These are phyloP conservation scores for Malthinus flaveolus DNA, from an alignment of 2,888 invertebrate genomes.

Conservation along the genomic window DNA sequence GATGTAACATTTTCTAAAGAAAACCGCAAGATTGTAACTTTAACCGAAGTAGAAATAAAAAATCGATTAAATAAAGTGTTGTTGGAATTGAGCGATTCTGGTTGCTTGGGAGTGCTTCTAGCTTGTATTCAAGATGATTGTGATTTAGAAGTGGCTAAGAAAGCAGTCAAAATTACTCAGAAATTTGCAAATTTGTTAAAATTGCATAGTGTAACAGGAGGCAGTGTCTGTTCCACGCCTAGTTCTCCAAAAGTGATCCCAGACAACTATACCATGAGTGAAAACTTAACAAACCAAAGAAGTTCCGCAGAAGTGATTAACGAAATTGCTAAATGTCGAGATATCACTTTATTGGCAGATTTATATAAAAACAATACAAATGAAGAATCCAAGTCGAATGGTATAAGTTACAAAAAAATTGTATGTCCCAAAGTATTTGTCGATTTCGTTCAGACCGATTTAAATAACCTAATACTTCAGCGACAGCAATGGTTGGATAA, in stretches of 20 bases:
- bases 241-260: conserved; percentile 17
- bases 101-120: conserved; percentile 72
- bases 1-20: conserved; percentile 79
- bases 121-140: conserved; percentile 69
- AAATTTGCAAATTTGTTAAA: conserved; percentile 60
- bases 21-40: conserved; percentile 73
- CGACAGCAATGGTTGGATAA: conserved; percentile 70
- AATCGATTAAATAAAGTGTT: conserved; percentile 64
- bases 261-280: conserved; percentile 9
- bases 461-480: conserved; percentile 62
- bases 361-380: conserved; percentile 58
- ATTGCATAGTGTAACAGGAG: conserved; percentile 58
- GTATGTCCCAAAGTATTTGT: conserved; percentile 65
- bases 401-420: conserved; percentile 48
- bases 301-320: conserved; percentile 64
- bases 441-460: conserved; percentile 61
- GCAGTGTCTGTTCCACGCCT: conserved; percentile 38
- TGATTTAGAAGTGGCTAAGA: conserved; percentile 71
- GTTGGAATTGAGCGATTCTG: conserved; percentile 64
- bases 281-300: conserved; percentile 17
- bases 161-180: conserved; percentile 60
- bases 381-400: conserved; percentile 34
- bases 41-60: conserved; percentile 69
- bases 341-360: conserved; percentile 63
- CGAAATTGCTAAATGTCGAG: conserved; percentile 65